phyloP scores from a whole-genome alignment of 2,888 invertebrate species.

The Agriopis leucophaearia region DNA sequence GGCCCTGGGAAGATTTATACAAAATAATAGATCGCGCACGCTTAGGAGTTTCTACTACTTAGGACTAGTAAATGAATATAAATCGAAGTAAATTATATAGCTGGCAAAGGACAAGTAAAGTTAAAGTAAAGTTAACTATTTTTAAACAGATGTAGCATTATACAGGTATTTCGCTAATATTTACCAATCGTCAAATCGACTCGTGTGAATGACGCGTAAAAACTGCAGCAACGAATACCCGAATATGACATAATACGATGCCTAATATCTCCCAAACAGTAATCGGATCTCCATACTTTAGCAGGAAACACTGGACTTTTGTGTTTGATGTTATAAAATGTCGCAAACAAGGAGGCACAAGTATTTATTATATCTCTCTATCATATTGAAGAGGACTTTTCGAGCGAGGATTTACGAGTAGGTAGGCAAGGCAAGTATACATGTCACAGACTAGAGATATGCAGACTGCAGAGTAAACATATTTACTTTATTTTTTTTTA shows the following conservation, averaged over 20 bases:
- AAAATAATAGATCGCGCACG: too few relatives aligned
- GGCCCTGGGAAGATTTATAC: too few relatives aligned
- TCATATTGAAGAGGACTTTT: slow-evolving; percentile 23
- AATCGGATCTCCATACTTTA: background rate
- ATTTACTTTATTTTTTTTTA: background rate
- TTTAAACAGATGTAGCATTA: too few relatives aligned
- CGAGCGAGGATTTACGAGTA: slow-evolving; percentile 10
- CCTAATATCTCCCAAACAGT: background rate
- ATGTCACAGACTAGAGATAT: background rate
- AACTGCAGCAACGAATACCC: too few relatives aligned
- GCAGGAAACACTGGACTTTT: slow-evolving; percentile 5
- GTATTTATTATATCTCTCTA: slow-evolving; percentile 22
- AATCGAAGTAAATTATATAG: too few relatives aligned
- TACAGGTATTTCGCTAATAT: too few relatives aligned
- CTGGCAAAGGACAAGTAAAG: too few relatives aligned
- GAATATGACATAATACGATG: background rate
- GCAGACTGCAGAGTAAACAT: slow-evolving; percentile 1
- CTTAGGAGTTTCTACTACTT: too few relatives aligned
- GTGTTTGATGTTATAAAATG: slow-evolving; percentile 6
- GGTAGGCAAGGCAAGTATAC: slow-evolving; percentile 17
- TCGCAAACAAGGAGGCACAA: slow-evolving; percentile 12
- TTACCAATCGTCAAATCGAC: too few relatives aligned
- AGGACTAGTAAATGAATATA: too few relatives aligned
- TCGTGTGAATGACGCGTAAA: too few relatives aligned
- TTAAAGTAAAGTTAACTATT: too few relatives aligned